Conservation (phyloP, 2,797 vertebrate genomes). For the Thamnophis elegans region DNA sequence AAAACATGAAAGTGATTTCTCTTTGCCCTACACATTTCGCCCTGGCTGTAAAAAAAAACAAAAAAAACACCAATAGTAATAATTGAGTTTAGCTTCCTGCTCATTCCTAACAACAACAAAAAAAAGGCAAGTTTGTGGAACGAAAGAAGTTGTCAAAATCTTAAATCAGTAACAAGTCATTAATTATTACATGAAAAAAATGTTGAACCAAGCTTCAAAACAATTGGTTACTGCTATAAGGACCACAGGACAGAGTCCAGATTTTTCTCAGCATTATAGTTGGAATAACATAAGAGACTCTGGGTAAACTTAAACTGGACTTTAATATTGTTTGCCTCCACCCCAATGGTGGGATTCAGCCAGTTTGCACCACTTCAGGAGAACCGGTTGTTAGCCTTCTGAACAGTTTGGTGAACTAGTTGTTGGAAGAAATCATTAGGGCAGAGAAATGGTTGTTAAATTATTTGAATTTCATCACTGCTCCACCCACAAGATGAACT, state of each 20-base stretch:
- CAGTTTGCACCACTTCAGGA: no score
- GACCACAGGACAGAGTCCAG: neutral
- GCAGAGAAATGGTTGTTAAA: no score
- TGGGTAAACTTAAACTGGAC: neutral
- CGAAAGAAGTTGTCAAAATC: neutral
- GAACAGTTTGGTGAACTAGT: no score
- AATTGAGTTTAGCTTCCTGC: neutral
- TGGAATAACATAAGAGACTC: neutral
- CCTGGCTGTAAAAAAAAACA: neutral
- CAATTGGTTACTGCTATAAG: accelerated
- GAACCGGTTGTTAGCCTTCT: no score
- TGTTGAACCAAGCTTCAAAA: neutral
- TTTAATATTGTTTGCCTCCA: no score
- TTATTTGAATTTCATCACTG: no score
- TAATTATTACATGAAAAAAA: neutral
- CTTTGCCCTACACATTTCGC: neutral
- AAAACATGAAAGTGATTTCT: neutral
- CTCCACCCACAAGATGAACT: neutral
- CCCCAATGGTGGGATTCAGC: no score
- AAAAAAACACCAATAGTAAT: neutral
- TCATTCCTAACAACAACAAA: no score
- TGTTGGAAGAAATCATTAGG: no score
- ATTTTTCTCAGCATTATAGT: neutral
- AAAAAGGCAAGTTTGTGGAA: neutral
- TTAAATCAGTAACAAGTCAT: accelerated